Evolutionary conservation across 2,113 vertebrate genomes (phyloP).

Genomic region (Mustela lutreola): DNA sequence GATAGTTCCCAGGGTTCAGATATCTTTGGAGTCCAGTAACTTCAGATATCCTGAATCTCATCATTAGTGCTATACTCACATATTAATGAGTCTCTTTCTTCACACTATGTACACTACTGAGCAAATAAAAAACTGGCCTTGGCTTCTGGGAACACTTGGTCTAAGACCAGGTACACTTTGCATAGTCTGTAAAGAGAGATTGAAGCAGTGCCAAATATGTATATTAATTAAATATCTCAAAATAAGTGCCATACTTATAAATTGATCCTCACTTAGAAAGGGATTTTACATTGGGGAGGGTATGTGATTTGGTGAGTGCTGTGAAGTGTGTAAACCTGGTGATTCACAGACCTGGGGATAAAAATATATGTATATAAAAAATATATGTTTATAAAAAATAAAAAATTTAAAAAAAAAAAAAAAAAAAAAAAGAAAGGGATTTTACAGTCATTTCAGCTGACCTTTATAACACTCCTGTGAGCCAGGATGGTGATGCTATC

Average conservation of each 20-base stretch:
- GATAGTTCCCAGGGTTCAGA: not conserved
- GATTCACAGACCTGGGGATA: no score
- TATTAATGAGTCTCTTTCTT: not conserved
- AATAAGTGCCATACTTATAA: not conserved
- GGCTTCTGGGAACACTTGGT: not conserved
- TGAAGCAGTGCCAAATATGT: not conserved
- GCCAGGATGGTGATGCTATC: not conserved
- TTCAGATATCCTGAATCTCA: not conserved
- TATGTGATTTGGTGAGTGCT: no score
- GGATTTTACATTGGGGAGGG: slow-evolving; percentile 21
- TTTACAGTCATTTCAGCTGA: not conserved
- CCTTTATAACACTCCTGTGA: not conserved
- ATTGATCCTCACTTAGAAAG: not conserved
- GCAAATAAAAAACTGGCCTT: not conserved
- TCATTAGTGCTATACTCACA: not conserved
- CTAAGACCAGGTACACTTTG: not conserved
- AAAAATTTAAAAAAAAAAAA: no score
- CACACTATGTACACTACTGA: not conserved
- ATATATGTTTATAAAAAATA: no score
- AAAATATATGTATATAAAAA: no score
- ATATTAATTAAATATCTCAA: not conserved
- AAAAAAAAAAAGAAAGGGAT: not conserved
- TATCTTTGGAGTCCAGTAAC: not conserved
- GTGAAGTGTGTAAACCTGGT: no score
- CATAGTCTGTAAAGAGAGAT: not conserved